A percentile compares a stretch with the other conserved stretches of the same genome.
These are phyloP conservation scores for Diorhabda carinulata DNA, from an alignment of 1,140 invertebrate genomes.

Conservation along the genomic window DNA sequence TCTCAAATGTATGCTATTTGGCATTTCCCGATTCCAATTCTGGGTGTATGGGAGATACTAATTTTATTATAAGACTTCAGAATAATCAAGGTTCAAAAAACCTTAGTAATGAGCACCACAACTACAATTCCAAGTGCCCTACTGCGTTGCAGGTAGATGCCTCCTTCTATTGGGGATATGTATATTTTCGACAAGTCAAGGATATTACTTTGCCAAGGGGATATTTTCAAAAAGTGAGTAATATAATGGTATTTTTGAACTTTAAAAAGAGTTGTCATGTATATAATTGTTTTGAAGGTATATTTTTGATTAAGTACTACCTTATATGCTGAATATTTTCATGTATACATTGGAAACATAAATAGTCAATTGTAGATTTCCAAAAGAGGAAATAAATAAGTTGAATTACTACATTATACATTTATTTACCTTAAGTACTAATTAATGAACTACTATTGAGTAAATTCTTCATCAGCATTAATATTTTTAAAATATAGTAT, in stretches of 20 bases:
- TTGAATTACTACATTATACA: too few relatives aligned
- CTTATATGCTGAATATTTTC: too few relatives aligned
- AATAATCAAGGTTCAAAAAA: conserved; percentile 48
- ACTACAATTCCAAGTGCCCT: conserved; percentile 72
- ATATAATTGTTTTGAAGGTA: too few relatives aligned
- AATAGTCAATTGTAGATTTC: too few relatives aligned
- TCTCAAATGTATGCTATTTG: conserved; percentile 95
- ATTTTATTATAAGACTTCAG: conserved; percentile 84
- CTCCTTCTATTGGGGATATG: conserved; percentile 91
- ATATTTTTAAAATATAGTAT: too few relatives aligned
- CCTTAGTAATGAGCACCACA: conserved; percentile 51
- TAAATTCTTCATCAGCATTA: too few relatives aligned
- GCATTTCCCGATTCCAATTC: conserved; percentile 99
- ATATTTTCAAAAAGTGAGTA: conserved; percentile 92
- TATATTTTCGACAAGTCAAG: conserved; percentile 97
- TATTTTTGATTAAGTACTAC: too few relatives aligned
- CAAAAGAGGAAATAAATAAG: too few relatives aligned
- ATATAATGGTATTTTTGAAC: background rate
- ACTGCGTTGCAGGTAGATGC: conserved; percentile 70
- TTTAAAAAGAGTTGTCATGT: too few relatives aligned
- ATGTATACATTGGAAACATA: too few relatives aligned
- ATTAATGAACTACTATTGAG: too few relatives aligned
- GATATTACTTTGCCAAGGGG: conserved; percentile 89
- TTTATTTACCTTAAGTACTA: too few relatives aligned
- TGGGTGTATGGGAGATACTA: conserved; percentile 97